Evolutionary conservation across 2,113 vertebrate genomes (phyloP), one percentile per base, ranked within the genome.

Genomic region (Diadophis punctatus): DNA sequence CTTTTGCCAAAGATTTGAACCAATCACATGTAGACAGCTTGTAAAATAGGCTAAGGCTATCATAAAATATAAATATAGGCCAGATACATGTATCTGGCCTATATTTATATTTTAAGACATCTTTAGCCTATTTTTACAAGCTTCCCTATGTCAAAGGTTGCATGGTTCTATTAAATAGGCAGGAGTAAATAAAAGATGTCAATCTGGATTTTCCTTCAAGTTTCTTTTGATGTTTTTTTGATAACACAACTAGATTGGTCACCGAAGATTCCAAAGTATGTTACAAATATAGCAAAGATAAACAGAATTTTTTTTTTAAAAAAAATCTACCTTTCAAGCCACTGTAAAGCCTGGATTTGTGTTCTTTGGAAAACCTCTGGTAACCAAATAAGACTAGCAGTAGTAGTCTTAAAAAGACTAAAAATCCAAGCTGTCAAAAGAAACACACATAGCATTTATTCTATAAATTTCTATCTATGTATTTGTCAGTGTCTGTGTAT

Each of bases 361-460:
- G 93, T 92, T 95, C 94, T 93, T 96, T 68, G 95, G 96, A 98
- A 94, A 12, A 89, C 91, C 93, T 93, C 90, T 96, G 91, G 60
- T 96, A 74, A 94, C 95, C 94, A 89, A 94, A 95, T 88, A 97
- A 91, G 48, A 97, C 91, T 94, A 96, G 96, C 91, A 96, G 34
- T 95, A 97, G 94, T 91, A 97, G 89, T 16, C 96, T 96, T 96
- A 97, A 95, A 96, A 97, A 97, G 91, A 96, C 93, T 95, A 98
- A 95, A 95, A 97, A 96, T 91, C 94, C 96, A 96, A 96, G 89
- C 97, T 97, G 94, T 94, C 87, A 95, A 97, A 93, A 88, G 91
- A 93, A 80, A 0, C 0, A 84, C 0, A 85, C 8, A 86, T 27
- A 0, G 68, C 86, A 6, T 86, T 86, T 1, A 16, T 88, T 87